Evolutionary conservation across 2,113 vertebrate species (phyloP).

Genomic region (Cinclus cinclus): DNA sequence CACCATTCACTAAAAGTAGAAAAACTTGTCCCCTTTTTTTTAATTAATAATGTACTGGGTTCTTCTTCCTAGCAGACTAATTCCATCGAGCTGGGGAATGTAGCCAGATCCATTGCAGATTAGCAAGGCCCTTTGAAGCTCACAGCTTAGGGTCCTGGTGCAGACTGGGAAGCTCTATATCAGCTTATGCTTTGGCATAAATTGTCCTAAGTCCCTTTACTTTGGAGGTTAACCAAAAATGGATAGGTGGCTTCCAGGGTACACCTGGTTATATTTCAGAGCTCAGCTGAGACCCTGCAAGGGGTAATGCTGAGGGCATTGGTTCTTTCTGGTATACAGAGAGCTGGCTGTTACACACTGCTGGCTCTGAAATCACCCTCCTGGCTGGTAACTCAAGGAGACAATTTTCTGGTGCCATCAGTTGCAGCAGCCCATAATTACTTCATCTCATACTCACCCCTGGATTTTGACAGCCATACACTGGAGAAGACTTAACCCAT

Average conservation of each 20-base stretch:
- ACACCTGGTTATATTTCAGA: neutral
- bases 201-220: neutral
- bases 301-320: neutral
- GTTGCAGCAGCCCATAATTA: neutral
- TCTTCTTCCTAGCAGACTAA: neutral
- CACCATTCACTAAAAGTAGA: neutral
- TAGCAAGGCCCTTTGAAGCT: neutral
- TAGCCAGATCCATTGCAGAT: neutral
- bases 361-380: neutral
- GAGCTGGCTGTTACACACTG: neutral
- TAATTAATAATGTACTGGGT: neutral
- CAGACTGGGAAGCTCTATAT: neutral
- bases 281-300: neutral
- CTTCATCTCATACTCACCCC: neutral
- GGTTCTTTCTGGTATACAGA: neutral
- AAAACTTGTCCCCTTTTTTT: neutral
- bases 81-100: neutral
- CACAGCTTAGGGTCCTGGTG: neutral
- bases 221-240: neutral
- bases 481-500: neutral
- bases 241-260: neutral
- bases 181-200: neutral
- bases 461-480: neutral
- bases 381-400: neutral
- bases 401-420: neutral